Percentiles rank a stretch among this genome's conserved stretches.
phyloP scores from a whole-genome alignment of 2,797 vertebrate genomes.

The Argentina silus region DNA sequence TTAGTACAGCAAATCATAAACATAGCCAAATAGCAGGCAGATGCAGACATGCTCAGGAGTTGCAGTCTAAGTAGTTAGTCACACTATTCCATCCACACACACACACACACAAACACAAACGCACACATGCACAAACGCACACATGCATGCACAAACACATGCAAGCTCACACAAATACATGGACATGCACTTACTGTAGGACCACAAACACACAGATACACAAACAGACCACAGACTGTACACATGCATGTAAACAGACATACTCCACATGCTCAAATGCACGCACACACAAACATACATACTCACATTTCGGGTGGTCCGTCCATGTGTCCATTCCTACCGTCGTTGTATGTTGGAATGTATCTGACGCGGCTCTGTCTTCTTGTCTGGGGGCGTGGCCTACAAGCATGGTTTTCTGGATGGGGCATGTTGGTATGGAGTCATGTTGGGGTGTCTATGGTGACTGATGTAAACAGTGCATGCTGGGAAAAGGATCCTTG shows the following conservation, averaged over 20 bases:
- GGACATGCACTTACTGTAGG: neutral
- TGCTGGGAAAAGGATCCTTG: slow-evolving; percentile 26
- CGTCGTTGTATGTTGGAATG: slow-evolving; percentile 34
- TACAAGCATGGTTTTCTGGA: slow-evolving; percentile 34
- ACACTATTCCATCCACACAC: slow-evolving; percentile 33
- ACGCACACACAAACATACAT: slow-evolving; percentile 62
- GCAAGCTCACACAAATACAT: slow-evolving; percentile 11
- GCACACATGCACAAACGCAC: neutral
- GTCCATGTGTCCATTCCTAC: neutral
- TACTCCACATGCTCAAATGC: slow-evolving; percentile 50
- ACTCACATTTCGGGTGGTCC: slow-evolving; percentile 65
- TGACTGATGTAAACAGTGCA: slow-evolving; percentile 45
- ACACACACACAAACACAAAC: slow-evolving; percentile 1
- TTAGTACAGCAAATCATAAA: slow-evolving; percentile 77
- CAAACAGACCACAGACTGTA: slow-evolving; percentile 50
- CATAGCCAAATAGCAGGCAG: slow-evolving; percentile 78
- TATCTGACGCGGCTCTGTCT: slow-evolving; percentile 35
- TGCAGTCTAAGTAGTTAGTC: slow-evolving; percentile 66
- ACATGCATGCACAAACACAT: neutral
- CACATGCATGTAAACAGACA: slow-evolving; percentile 59
- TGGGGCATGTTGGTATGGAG: slow-evolving; percentile 49
- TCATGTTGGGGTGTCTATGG: slow-evolving; percentile 34
- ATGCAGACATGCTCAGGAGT: slow-evolving; percentile 74
- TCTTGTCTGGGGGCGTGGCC: slow-evolving; percentile 15
- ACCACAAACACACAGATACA: slow-evolving; percentile 28